Percentiles rank a stretch among this genome's conserved stretches.
Evolutionary conservation across 2,113 vertebrate genomes (phyloP).

Genomic region (Ochotona princeps): DNA sequence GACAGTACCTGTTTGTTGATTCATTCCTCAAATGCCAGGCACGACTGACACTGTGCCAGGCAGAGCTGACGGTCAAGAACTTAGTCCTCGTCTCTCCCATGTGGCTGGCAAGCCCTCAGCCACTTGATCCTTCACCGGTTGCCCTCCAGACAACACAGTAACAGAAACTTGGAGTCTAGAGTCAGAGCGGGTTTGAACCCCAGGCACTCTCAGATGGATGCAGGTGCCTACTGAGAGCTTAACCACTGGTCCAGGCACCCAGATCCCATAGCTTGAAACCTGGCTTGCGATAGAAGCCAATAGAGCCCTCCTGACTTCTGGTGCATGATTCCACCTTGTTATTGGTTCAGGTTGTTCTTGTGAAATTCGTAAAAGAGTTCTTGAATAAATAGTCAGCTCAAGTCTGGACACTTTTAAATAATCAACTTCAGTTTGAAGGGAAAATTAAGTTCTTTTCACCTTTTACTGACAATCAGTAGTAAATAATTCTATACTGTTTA

Average conservation of each 20-base stretch:
- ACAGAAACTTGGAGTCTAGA: no score
- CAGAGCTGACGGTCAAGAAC: no score
- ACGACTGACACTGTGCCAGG: no score
- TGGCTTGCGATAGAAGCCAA: conserved; percentile 1
- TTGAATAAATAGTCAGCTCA: background rate
- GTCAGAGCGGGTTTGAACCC: no score
- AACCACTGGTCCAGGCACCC: background rate
- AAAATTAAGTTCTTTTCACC: background rate
- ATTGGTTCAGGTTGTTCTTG: background rate
- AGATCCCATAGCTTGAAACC: background rate
- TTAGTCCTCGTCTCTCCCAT: no score
- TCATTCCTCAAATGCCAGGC: no score
- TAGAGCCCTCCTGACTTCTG: background rate
- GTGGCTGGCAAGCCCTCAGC: no score
- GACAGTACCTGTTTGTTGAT: no score
- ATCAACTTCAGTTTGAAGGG: background rate
- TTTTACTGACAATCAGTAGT: background rate
- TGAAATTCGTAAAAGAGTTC: background rate
- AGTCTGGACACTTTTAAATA: background rate
- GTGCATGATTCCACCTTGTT: background rate
- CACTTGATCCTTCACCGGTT: no score
- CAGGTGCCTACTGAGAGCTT: no score
- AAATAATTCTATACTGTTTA: background rate
- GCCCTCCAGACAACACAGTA: no score
- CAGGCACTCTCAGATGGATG: no score